These are phyloP conservation scores for Caenorhabditis imperialis DNA, from an alignment of 2,888 invertebrate genomes.

Conservation along the genomic window DNA sequence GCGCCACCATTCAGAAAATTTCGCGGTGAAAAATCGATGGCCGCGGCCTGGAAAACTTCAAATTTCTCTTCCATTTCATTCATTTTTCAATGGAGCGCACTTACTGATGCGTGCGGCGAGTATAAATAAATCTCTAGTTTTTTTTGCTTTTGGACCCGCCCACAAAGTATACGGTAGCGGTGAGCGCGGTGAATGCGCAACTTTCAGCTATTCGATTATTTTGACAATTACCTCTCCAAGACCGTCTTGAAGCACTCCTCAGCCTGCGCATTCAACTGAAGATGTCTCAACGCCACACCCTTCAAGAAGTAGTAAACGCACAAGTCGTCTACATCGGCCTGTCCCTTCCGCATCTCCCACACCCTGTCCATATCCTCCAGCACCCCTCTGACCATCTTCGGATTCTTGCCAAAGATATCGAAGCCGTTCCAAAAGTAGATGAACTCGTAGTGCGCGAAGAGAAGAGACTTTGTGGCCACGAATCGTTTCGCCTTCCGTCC, in stretches of 20 bases:
- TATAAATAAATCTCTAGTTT: no score
- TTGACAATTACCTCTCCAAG: conserved; percentile 79
- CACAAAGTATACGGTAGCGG: no score
- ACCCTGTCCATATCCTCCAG: conserved; percentile 77
- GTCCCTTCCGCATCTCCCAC: conserved; percentile 60
- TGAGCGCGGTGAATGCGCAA: no score
- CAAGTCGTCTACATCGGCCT: conserved; percentile 73
- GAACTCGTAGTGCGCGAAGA: conserved; percentile 89
- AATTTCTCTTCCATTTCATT: no score
- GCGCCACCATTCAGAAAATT: no score
- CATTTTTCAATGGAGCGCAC: no score
- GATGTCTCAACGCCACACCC: conserved; percentile 87
- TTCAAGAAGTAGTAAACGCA: conserved; percentile 85
- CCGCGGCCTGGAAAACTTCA: no score
- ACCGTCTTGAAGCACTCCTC: conserved; percentile 85
- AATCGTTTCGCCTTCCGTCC: conserved; percentile 89
- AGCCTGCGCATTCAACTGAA: conserved; percentile 86
- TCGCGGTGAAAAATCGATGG: no score
- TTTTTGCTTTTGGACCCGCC: no score
- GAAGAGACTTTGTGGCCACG: conserved; percentile 84
- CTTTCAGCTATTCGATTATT: not conserved
- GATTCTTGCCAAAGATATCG: conserved; percentile 86
- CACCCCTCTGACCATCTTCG: conserved; percentile 79
- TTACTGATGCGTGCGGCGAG: no score
- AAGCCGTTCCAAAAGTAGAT: conserved; percentile 95